Conservation (phyloP, 2,888 invertebrate species). For the Seira musarum region DNA sequence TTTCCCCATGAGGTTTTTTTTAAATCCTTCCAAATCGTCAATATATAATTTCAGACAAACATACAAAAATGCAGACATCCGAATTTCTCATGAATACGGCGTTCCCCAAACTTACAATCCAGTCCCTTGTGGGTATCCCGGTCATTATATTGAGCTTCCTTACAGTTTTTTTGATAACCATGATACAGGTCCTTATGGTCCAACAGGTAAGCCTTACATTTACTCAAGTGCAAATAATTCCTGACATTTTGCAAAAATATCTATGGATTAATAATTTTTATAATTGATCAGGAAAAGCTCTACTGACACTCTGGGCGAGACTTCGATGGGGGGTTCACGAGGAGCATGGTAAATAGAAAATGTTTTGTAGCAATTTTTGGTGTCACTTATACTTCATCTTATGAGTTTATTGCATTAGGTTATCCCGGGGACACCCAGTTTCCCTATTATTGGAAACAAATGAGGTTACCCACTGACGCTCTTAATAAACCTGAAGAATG, state of each 20-base stretch:
- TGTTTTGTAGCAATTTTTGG: too few relatives aligned
- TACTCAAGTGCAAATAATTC: too few relatives aligned
- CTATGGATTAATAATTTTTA: neutral
- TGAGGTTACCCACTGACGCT: neutral
- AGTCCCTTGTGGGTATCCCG: slow-evolving; percentile 60
- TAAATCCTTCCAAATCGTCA: neutral
- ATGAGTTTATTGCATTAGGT: neutral
- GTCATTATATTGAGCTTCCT: slow-evolving; percentile 60
- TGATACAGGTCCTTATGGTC: slow-evolving; percentile 43
- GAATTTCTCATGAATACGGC: slow-evolving; percentile 42
- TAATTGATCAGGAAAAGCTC: slow-evolving; percentile 53
- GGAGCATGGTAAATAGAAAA: slow-evolving; percentile 49
- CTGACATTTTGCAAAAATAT: too few relatives aligned
- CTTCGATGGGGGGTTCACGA: slow-evolving; percentile 64
- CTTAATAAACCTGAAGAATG: slow-evolving; percentile 33
- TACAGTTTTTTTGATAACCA: slow-evolving; percentile 45
- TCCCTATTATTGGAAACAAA: slow-evolving; percentile 58
- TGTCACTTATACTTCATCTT: too few relatives aligned
- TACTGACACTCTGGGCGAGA: slow-evolving; percentile 62
- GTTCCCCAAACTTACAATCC: slow-evolving; percentile 61
- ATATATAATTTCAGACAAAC: slow-evolving; percentile 33
- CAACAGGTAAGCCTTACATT: slow-evolving; percentile 45
- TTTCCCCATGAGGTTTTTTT: neutral
- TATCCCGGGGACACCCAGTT: slow-evolving; percentile 42
- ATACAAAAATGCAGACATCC: slow-evolving; percentile 56